Evolutionary conservation across 2,888 invertebrate genomes (phyloP).

Genomic region (Agonopterix subpropinquella): DNA sequence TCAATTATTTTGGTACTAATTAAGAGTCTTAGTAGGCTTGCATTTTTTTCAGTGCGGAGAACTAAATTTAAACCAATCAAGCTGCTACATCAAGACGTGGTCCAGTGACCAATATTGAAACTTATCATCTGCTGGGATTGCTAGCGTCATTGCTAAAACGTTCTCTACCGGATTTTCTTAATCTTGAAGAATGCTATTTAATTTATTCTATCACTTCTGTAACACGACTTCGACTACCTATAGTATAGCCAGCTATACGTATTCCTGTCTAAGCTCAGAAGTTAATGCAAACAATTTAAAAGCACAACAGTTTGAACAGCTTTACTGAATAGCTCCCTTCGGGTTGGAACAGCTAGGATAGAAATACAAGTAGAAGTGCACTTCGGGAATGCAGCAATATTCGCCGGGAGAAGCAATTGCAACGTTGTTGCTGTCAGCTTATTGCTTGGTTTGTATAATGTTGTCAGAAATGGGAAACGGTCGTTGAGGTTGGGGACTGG

Average conservation of each 20-base stretch:
- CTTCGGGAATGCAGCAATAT: neutral
- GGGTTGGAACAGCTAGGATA: neutral
- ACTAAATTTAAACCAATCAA: too few relatives aligned
- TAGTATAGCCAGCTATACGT: neutral
- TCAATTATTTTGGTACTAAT: too few relatives aligned
- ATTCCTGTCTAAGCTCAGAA: neutral
- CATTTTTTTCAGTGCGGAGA: too few relatives aligned
- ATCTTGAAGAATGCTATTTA: too few relatives aligned
- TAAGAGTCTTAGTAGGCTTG: too few relatives aligned
- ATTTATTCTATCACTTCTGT: too few relatives aligned
- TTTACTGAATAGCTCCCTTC: neutral
- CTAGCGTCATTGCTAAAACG: too few relatives aligned
- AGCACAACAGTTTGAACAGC: neutral
- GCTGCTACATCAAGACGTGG: too few relatives aligned
- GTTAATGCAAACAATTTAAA: neutral
- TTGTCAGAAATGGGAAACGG: neutral
- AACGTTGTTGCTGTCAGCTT: neutral
- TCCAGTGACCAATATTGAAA: too few relatives aligned
- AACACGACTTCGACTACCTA: too few relatives aligned
- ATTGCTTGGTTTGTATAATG: neutral
- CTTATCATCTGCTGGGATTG: too few relatives aligned
- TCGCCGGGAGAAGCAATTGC: slow-evolving; percentile 2
- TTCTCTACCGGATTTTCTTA: too few relatives aligned
- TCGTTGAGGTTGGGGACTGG: neutral
- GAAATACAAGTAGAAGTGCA: neutral